A percentile compares a stretch with the other conserved stretches of the same genome.
These are phyloP conservation scores for Lepidocyrtoides sp. DNA, from an alignment of 2,888 invertebrate genomes.

Conservation along the genomic window DNA sequence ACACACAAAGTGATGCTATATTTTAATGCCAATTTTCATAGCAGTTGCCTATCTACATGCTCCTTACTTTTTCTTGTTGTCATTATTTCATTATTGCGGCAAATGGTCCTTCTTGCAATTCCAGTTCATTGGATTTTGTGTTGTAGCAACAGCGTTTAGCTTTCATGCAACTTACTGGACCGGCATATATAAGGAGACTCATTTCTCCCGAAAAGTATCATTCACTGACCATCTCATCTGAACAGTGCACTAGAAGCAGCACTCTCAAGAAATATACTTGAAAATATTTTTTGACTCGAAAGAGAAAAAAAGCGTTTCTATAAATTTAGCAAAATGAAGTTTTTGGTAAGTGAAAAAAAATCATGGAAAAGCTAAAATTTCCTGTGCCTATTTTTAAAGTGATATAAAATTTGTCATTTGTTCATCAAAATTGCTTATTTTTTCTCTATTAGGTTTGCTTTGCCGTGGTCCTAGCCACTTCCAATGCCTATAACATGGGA, in stretches of 20 bases:
- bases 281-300: neutral
- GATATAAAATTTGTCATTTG: neutral
- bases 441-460: constrained; percentile 57
- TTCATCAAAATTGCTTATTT: neutral
- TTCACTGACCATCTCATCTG: constrained; percentile 69
- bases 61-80: constrained; percentile 42
- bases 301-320: neutral
- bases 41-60: neutral
- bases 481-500: constrained; percentile 68
- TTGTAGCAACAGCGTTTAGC: constrained; percentile 21
- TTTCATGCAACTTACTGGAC: constrained; percentile 64
- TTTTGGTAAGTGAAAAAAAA: constrained; percentile 59
- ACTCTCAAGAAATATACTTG: constrained; percentile 26
- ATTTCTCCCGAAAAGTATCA: constrained; percentile 67
- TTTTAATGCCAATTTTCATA: constrained; percentile 13
- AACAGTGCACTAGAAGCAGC: constrained; percentile 54
- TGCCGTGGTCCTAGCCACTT: constrained; percentile 61
- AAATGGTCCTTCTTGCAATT: constrained; percentile 72
- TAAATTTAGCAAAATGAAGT: constrained; percentile 60
- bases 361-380: neutral
- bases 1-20: neutral
- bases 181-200: constrained; percentile 76
- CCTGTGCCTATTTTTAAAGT: neutral
- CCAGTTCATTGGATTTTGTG: constrained; percentile 72
- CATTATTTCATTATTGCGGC: constrained; percentile 72